A percentile compares a stretch with the other conserved stretches of the same genome.
Conservation (phyloP, 2,888 invertebrate genomes). For the Cantharis lateralis region DNA sequence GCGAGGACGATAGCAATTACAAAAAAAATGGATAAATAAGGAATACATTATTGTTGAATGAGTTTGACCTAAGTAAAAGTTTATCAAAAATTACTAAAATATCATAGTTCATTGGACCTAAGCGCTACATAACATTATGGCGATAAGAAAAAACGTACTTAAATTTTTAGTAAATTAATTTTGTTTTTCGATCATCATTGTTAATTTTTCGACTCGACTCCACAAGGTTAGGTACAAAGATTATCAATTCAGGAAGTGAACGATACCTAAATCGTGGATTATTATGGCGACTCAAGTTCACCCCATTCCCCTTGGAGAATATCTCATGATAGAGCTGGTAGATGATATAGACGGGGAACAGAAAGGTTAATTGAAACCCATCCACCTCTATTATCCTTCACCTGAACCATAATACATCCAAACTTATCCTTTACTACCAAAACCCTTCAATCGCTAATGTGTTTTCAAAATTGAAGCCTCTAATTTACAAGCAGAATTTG, state of each 20-base stretch:
- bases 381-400: slow-evolving; percentile 53
- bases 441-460: background rate
- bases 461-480: background rate
- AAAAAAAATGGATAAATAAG: slow-evolving; percentile 8
- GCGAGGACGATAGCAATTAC: slow-evolving; percentile 1
- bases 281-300: slow-evolving; percentile 32
- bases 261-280: slow-evolving; percentile 30
- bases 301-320: slow-evolving; percentile 47
- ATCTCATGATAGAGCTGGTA: slow-evolving; percentile 36
- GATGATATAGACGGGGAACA: slow-evolving; percentile 34
- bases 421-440: slow-evolving; percentile 37
- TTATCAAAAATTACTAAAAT: slow-evolving; percentile 26
- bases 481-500: background rate
- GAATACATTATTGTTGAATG: slow-evolving; percentile 16
- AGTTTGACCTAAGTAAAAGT: slow-evolving; percentile 21
- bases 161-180: background rate
- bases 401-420: slow-evolving; percentile 47
- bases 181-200: background rate
- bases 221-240: slow-evolving; percentile 6
- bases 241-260: slow-evolving; percentile 22
- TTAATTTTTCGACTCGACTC: background rate
- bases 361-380: slow-evolving; percentile 55
- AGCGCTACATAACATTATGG: background rate
- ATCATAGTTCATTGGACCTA: slow-evolving; percentile 25
- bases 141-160: background rate